phyloP scores from a whole-genome alignment of 2,113 vertebrate genomes.

The Panurus biarmicus region DNA sequence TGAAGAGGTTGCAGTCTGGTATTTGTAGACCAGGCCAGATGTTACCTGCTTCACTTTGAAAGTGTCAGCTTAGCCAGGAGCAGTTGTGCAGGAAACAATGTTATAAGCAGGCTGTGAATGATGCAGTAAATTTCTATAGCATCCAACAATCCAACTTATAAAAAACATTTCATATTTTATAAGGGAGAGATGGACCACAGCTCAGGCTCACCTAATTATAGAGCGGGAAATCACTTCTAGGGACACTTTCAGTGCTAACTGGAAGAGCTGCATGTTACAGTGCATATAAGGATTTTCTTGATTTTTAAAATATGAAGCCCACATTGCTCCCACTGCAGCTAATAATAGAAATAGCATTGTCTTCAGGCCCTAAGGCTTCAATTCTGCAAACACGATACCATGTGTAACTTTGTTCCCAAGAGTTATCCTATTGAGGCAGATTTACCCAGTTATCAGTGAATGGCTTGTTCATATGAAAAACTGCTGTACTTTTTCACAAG shows the following conservation, averaged over 20 bases:
- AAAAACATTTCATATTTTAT: background rate
- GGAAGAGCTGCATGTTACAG: background rate
- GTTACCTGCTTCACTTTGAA: constrained; percentile 34
- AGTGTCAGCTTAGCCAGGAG: background rate
- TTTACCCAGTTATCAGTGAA: constrained; percentile 35
- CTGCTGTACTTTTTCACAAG: background rate
- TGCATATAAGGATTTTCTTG: background rate
- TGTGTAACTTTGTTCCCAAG: constrained; percentile 47
- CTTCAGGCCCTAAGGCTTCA: constrained; percentile 34
- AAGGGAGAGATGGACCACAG: background rate
- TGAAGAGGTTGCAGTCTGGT: background rate
- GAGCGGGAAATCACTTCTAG: background rate
- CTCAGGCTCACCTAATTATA: background rate
- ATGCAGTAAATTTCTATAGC: background rate
- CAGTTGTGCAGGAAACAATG: background rate
- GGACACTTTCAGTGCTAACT: background rate
- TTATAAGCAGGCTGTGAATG: constrained; percentile 1
- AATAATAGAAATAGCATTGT: constrained; percentile 32
- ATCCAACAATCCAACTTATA: background rate
- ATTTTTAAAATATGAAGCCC: constrained; percentile 25
- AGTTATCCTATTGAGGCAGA: constrained; percentile 39
- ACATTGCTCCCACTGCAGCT: constrained; percentile 1
- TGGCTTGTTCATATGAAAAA: constrained; percentile 20
- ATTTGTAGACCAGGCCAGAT: background rate
- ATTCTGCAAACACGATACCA: background rate